phyloP scores from a whole-genome alignment of 1,140 invertebrate species.

The Bombus confusus region DNA sequence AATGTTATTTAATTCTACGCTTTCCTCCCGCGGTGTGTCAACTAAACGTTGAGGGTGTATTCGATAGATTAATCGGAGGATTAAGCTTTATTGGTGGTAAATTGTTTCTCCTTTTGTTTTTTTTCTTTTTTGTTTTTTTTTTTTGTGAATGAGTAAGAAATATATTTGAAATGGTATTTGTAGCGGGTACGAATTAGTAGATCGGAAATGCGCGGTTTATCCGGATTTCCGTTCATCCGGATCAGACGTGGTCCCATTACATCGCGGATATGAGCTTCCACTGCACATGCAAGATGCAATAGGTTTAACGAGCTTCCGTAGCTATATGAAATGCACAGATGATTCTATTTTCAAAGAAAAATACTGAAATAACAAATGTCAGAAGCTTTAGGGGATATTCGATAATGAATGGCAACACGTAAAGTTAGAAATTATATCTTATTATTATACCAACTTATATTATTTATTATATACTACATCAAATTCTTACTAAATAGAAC shows the following conservation, averaged over 20 bases:
- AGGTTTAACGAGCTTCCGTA: conserved; percentile 11
- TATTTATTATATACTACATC: too few species aligned
- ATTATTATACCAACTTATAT: too few species aligned
- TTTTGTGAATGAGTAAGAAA: background rate
- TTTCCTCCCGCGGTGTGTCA: background rate
- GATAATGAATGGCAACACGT: too few species aligned
- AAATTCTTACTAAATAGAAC: too few species aligned
- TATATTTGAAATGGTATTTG: background rate
- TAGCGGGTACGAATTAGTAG: background rate
- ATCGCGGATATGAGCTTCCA: conserved; percentile 30
- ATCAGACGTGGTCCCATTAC: conserved; percentile 37
- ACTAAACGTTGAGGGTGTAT: too few species aligned
- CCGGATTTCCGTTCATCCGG: conserved; percentile 42
- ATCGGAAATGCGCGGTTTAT: background rate
- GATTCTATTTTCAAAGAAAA: background rate
- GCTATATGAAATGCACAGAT: background rate
- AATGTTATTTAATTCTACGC: conserved; percentile 1
- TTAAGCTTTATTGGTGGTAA: background rate
- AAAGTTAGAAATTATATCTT: too few species aligned
- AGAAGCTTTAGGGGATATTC: background rate
- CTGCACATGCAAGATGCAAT: background rate
- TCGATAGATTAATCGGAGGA: conserved; percentile 3
- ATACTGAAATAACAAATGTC: background rate
- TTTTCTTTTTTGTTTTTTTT: too few species aligned
- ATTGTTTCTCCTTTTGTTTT: background rate